phyloP scores from a whole-genome alignment of 2,113 vertebrate genomes.

The Festucalex cinctus region DNA sequence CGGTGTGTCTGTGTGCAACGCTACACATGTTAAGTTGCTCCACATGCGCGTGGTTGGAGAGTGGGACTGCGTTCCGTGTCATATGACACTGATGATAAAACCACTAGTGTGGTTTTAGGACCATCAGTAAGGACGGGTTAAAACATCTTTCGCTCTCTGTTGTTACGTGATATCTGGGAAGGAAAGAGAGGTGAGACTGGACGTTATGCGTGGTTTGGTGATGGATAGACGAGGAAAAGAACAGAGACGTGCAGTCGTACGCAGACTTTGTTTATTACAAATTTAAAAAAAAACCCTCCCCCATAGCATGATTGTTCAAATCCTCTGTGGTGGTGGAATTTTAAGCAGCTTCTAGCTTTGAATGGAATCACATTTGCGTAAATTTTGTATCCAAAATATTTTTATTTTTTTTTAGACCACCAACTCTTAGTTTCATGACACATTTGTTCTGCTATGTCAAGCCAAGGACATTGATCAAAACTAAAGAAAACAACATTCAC shows the following conservation, averaged over 20 bases:
- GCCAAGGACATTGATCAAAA: slow-evolving; percentile 22
- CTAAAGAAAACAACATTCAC: slow-evolving; percentile 16
- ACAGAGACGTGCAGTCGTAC: slow-evolving; percentile 19
- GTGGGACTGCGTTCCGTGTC: slow-evolving; percentile 32
- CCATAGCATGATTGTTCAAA: slow-evolving; percentile 26
- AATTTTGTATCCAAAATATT: slow-evolving; percentile 14
- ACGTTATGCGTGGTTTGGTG: slow-evolving; percentile 48
- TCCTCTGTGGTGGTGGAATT: slow-evolving; percentile 20
- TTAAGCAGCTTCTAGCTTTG: slow-evolving; percentile 30
- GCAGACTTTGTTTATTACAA: slow-evolving; percentile 31
- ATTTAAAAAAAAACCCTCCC: slow-evolving; percentile 17
- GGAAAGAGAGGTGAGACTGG: slow-evolving; percentile 45
- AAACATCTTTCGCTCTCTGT: slow-evolving; percentile 13
- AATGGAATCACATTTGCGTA: slow-evolving; percentile 42
- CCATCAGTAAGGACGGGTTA: slow-evolving; percentile 34
- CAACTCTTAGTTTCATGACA: slow-evolving; percentile 16
- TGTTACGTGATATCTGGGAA: slow-evolving; percentile 52
- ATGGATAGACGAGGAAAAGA: slow-evolving; percentile 47
- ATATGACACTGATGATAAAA: slow-evolving; percentile 61
- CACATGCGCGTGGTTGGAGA: slow-evolving; percentile 5
- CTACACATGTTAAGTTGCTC: slow-evolving; percentile 12
- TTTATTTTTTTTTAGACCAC: slow-evolving; percentile 11
- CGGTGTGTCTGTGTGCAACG: not conserved
- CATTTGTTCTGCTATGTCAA: slow-evolving; percentile 9
- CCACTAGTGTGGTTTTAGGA: slow-evolving; percentile 54